These are phyloP conservation scores for Tipula vernalis DNA, from an alignment of 2,888 invertebrate species.

Conservation along the genomic window DNA sequence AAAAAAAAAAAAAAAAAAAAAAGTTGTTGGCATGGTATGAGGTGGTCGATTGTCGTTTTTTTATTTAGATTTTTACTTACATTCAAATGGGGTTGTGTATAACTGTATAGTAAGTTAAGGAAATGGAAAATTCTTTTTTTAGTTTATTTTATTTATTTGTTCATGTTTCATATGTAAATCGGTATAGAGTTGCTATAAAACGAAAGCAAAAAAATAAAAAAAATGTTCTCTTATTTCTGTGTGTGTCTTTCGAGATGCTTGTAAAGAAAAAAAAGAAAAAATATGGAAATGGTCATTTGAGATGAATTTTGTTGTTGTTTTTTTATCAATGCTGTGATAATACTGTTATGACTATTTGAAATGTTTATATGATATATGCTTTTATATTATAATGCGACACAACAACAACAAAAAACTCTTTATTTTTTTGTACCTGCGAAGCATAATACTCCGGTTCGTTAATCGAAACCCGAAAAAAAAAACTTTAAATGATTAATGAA, in stretches of 20 bases:
- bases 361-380: neutral
- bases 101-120: neutral
- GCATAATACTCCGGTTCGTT: neutral
- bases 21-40: neutral
- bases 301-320: neutral
- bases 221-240: neutral
- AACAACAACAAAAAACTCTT: neutral
- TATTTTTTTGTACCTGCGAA: neutral
- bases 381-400: neutral
- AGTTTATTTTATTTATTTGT: neutral
- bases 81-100: neutral
- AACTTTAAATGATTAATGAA: neutral
- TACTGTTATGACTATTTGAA: neutral
- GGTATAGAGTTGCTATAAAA: neutral
- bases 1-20: neutral
- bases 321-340: neutral
- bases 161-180: constrained; percentile 4
- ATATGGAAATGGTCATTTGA: neutral
- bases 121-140: neutral
- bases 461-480: neutral
- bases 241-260: neutral
- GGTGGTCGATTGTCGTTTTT: neutral
- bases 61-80: neutral
- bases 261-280: neutral
- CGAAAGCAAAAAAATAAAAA: neutral